phyloP scores from a whole-genome alignment of 2,113 vertebrate genomes.

The Lipotes vexillifer region DNA sequence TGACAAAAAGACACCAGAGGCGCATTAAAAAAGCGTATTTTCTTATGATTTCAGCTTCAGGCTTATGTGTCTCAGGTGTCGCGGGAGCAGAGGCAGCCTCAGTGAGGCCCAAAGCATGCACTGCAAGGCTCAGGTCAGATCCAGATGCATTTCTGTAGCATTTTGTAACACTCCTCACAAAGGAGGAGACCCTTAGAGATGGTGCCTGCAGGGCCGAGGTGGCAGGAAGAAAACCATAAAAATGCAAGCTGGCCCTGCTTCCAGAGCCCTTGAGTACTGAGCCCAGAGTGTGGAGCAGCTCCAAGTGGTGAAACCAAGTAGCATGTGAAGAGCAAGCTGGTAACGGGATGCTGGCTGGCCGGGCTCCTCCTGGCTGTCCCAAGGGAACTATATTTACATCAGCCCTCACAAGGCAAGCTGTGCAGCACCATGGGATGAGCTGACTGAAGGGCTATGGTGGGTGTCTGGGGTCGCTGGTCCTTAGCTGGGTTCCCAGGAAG shows the following conservation, averaged over 20 bases:
- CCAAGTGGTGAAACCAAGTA: constrained; percentile 24
- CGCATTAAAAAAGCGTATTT: not conserved
- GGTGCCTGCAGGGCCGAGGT: not conserved
- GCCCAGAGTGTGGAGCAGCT: not conserved
- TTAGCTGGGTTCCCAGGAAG: not conserved
- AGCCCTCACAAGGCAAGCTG: not conserved
- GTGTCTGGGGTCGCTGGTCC: not conserved
- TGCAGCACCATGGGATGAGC: not conserved
- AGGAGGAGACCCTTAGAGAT: not conserved
- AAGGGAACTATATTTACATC: constrained; percentile 29
- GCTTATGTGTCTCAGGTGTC: not conserved
- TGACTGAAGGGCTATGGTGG: not conserved
- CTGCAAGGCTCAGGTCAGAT: not conserved
- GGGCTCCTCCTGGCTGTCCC: not conserved
- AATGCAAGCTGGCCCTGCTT: constrained; percentile 10
- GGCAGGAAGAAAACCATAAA: not conserved
- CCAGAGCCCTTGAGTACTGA: constrained; percentile 20
- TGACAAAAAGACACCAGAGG: not conserved
- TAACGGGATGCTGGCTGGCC: constrained; percentile 22
- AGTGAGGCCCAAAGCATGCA: not conserved
- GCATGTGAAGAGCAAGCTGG: constrained; percentile 41
- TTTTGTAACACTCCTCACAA: not conserved
- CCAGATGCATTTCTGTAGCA: not conserved
- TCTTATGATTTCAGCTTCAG: not conserved
- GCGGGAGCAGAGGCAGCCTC: not conserved